phyloP scores from a whole-genome alignment of 2,888 invertebrate species.

The Pogonocherus hispidulus region DNA sequence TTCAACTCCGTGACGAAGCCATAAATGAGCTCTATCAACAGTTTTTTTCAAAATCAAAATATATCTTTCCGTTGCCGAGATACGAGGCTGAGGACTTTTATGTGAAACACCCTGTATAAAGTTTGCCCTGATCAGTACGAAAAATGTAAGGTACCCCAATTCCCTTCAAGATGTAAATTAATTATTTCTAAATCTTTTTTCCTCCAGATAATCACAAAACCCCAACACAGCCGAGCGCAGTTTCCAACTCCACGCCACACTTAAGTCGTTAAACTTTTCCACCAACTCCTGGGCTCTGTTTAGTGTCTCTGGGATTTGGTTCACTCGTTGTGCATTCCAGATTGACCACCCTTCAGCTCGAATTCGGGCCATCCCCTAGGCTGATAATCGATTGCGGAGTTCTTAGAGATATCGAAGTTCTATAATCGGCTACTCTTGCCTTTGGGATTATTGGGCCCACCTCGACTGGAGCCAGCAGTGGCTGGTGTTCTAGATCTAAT shows the following conservation, averaged over 20 bases:
- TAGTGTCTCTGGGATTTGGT: constrained; percentile 6
- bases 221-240: background rate
- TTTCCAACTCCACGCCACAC: background rate
- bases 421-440: constrained; percentile 5
- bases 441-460: background rate
- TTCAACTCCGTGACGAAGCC: no score
- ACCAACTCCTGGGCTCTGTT: background rate
- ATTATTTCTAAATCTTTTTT: no score
- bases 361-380: background rate
- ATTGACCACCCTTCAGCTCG: background rate
- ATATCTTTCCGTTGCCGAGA: no score
- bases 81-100: no score
- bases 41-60: no score
- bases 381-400: constrained; percentile 7
- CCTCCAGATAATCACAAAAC: no score
- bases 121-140: no score
- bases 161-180: no score
- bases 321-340: constrained; percentile 3
- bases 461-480: background rate
- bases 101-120: no score
- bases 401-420: constrained; percentile 2
- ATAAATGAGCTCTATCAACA: no score
- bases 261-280: constrained; percentile 14
- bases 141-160: no score
- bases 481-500: constrained; percentile 12